phyloP scores from a whole-genome alignment of 2,888 invertebrate species.

The Sarcophaga caerulescens region DNA sequence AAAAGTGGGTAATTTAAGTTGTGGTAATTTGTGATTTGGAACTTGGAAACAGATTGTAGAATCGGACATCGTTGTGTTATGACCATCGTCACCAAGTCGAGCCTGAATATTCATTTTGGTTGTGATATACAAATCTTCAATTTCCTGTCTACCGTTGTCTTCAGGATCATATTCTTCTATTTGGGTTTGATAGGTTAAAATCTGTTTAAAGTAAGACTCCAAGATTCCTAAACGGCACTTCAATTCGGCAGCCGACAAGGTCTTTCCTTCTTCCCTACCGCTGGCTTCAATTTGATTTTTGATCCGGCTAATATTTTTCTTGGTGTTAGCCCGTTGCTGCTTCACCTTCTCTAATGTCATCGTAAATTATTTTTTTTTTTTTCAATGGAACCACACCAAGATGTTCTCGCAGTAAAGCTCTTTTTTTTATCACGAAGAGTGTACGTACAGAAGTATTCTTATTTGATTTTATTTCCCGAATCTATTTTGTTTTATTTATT shows the following conservation, averaged over 20 bases:
- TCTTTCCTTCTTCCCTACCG: slow-evolving; percentile 25
- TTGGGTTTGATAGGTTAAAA: slow-evolving; percentile 5
- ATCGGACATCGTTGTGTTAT: too few species aligned
- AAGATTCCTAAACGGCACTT: slow-evolving; percentile 23
- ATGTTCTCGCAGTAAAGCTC: too few species aligned
- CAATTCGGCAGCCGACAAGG: background rate
- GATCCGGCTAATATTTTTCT: slow-evolving; percentile 29
- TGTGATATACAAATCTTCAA: slow-evolving; percentile 1
- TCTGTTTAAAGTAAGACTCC: slow-evolving; percentile 42
- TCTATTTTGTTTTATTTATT: too few species aligned
- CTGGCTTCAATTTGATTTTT: slow-evolving; percentile 29
- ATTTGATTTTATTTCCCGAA: too few species aligned
- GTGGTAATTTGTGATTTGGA: too few species aligned
- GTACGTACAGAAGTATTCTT: too few species aligned
- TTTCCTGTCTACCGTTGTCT: slow-evolving; percentile 7
- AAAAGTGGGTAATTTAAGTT: too few species aligned
- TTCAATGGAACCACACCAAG: too few species aligned
- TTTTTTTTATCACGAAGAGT: too few species aligned
- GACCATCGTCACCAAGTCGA: background rate
- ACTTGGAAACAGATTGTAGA: too few species aligned
- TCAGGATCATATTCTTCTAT: too few species aligned
- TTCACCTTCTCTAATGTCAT: slow-evolving; percentile 26
- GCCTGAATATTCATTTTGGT: background rate
- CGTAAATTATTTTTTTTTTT: too few species aligned
- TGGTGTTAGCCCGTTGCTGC: slow-evolving; percentile 25